Evolutionary conservation across 2,888 invertebrate genomes (phyloP).

Genomic region (Apodemia mormo): DNA sequence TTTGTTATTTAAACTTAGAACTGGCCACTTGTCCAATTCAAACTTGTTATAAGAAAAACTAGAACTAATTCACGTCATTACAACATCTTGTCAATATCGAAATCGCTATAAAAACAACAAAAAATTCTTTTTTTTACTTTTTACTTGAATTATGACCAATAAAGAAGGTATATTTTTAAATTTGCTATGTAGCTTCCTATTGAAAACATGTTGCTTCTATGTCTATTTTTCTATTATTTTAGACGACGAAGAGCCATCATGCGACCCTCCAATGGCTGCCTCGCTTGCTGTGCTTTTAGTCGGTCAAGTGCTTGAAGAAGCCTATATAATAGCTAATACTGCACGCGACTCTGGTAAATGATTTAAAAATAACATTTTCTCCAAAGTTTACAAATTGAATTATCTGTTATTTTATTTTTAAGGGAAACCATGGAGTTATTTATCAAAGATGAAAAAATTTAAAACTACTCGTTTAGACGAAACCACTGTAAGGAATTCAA

Average conservation of each 20-base stretch:
- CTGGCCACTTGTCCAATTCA: too few relatives aligned
- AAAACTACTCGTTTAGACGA: slow-evolving; percentile 42
- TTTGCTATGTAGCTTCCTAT: not conserved
- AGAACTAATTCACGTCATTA: not conserved
- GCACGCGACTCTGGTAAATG: slow-evolving; percentile 55
- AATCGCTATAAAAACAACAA: not conserved
- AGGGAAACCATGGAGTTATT: slow-evolving; percentile 58
- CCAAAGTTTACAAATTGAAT: not conserved
- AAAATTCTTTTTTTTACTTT: not conserved
- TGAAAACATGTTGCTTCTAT: not conserved
- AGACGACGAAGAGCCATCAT: slow-evolving; percentile 46
- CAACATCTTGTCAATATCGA: not conserved
- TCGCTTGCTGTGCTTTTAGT: slow-evolving; percentile 63
- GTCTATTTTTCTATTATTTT: slow-evolving; percentile 34
- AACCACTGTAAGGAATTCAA: slow-evolving; percentile 43
- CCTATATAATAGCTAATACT: slow-evolving; percentile 59
- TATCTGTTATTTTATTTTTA: not conserved
- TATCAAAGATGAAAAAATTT: slow-evolving; percentile 49
- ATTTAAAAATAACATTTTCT: not conserved
- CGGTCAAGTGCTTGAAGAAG: slow-evolving; percentile 67
- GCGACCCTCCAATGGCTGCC: slow-evolving; percentile 50
- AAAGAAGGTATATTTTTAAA: slow-evolving; percentile 48
- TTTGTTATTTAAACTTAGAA: too few relatives aligned
- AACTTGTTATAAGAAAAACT: not conserved
- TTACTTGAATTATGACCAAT: slow-evolving; percentile 47